A percentile compares a stretch with the other conserved stretches of the same genome.
These are phyloP conservation scores for Rhopalosiphum maidis DNA, from an alignment of 1,140 invertebrate genomes.

Conservation along the genomic window DNA sequence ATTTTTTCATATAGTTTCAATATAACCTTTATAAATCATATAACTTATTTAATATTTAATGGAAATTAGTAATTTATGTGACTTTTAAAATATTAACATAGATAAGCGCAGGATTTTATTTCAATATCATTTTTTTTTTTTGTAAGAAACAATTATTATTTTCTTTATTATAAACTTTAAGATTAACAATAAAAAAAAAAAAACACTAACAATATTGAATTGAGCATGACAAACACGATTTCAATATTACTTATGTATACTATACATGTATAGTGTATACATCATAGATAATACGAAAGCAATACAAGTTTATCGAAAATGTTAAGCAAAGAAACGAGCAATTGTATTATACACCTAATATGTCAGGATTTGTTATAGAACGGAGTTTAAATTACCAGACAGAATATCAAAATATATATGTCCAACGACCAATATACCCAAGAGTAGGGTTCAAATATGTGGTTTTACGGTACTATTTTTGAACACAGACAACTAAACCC, in stretches of 20 bases:
- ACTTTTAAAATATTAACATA: too few species aligned
- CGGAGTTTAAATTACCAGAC: background rate
- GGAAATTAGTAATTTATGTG: background rate
- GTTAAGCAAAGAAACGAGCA: background rate
- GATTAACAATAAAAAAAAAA: too few species aligned
- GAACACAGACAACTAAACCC: background rate
- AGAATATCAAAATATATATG: background rate
- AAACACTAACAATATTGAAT: background rate
- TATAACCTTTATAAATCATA: background rate
- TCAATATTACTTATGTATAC: background rate
- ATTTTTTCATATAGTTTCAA: background rate
- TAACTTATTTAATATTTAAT: background rate
- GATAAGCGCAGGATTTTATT: background rate
- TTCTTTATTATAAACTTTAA: too few species aligned
- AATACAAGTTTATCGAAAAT: background rate
- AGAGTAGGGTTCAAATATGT: background rate
- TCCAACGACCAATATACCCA: background rate
- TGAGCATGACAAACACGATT: background rate
- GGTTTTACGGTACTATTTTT: background rate
- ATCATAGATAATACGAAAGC: background rate
- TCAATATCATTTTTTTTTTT: background rate
- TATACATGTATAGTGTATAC: background rate
- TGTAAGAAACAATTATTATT: too few species aligned
- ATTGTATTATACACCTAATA: background rate
- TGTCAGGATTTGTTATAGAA: background rate